Conservation (phyloP, 1,140 invertebrate genomes). For the Drosophila azteca region DNA sequence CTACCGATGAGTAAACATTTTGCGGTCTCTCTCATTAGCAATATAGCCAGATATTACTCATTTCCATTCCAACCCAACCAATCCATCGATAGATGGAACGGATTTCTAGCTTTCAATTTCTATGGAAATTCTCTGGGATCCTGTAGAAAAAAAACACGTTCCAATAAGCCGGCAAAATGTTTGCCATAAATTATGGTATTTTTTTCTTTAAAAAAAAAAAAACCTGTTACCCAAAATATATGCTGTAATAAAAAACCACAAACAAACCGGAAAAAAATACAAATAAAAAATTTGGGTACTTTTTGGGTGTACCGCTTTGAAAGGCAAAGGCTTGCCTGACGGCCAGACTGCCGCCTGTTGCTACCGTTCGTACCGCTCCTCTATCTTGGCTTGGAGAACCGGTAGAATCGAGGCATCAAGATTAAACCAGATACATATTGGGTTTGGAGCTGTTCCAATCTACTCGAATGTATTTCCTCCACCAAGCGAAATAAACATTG, state of each 20-base stretch:
- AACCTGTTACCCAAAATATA: slow-evolving; percentile 58
- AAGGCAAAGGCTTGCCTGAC: slow-evolving; percentile 33
- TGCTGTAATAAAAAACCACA: slow-evolving; percentile 71
- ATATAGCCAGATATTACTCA: slow-evolving; percentile 13
- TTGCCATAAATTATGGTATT: slow-evolving; percentile 73
- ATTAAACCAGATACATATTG: slow-evolving; percentile 45
- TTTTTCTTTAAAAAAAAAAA: slow-evolving; percentile 12
- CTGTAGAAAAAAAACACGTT: slow-evolving; percentile 42
- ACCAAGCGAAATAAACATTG: too few species aligned
- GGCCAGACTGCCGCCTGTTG: not conserved
- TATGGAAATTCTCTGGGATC: slow-evolving; percentile 30
- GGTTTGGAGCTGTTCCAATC: slow-evolving; percentile 15
- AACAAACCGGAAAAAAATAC: slow-evolving; percentile 68
- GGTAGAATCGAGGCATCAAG: slow-evolving; percentile 27
- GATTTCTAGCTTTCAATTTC: slow-evolving; percentile 15
- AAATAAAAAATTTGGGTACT: slow-evolving; percentile 40
- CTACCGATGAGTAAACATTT: slow-evolving; percentile 59
- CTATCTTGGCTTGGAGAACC: slow-evolving; percentile 30
- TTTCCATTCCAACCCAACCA: not conserved
- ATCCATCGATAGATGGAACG: slow-evolving; percentile 5
- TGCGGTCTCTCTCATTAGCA: slow-evolving; percentile 59
- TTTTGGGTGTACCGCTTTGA: slow-evolving; percentile 30
- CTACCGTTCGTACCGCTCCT: slow-evolving; percentile 29
- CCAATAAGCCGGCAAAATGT: slow-evolving; percentile 59
- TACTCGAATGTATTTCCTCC: too few species aligned